Base-by-base conservation (phyloP, 2,113 vertebrate species). In the Lethenteron camtschaticum region DNA sequence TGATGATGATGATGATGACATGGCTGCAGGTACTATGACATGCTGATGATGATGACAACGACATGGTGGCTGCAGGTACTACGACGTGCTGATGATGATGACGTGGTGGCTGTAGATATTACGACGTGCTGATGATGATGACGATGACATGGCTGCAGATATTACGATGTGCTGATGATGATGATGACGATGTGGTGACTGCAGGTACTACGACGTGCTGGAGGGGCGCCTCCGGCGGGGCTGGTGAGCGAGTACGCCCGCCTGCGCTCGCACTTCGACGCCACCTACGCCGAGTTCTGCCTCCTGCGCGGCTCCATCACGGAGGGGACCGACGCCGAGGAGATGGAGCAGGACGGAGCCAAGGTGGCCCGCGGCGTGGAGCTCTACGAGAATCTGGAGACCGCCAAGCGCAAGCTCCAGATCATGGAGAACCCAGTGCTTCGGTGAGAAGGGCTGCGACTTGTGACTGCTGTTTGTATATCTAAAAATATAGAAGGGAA, bases 351-450 rank as follows among this genome's bases (percentile, higher is more conserved):
- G 59, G 86, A 87, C 76, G 92, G 89, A 0, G 63, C n/a, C 63
- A n/a, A n/a, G n/a, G 63, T 16, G 63, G n/a, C 63, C 24, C n/a
- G 24, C 63, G 89, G 88, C 13, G 78, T 95, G 70, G 83, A 86
- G 73, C 76, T 99, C 58, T 89, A 82, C 20, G 87, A 91, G 6
- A 78, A 86, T 75, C 79, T 95, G 70, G 89, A 96, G 76, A 81
- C 77, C 3, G 75, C 88, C 71, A 90, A 87, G 75, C 85, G 86
- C 69, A 92, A 90, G 74, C 81, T 96, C 56, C 82, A 86, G 75
- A 80, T 99, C 68, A 89, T 99, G 11, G 94, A 99, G 79, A 95
- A 88, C 75, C 90, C 92, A 13, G 76, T 96, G 72, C 78, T 88
- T 76, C 85, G 87, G 86, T 88, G 63, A 66, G 24, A n/a, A 66